Percentiles rank a stretch among this genome's conserved stretches.
phyloP scores from a whole-genome alignment of 2,797 vertebrate species.

The Pipistrellus kuhlii region DNA sequence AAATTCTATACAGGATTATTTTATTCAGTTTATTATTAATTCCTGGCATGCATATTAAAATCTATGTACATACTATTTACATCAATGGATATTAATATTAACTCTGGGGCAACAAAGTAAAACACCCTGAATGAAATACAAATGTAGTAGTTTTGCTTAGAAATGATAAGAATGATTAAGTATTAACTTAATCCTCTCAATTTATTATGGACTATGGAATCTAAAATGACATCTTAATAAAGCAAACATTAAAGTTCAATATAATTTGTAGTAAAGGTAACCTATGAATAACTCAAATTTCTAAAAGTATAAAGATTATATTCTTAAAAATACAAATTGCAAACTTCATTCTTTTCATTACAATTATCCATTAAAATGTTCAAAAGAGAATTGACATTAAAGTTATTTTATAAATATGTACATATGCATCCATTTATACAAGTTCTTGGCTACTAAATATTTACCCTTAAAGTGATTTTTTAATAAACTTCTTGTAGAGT shows the following conservation, averaged over 20 bases:
- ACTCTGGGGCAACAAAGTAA: not conserved
- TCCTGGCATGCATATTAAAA: not conserved
- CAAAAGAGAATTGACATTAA: not conserved
- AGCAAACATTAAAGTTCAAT: not conserved
- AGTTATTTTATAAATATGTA: not conserved
- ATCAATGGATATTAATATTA: not conserved
- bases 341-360: not conserved
- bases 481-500: not conserved
- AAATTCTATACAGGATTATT: conserved; percentile 33
- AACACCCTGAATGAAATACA: conserved; percentile 11
- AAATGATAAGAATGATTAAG: conserved; percentile 4
- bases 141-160: not conserved
- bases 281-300: not conserved
- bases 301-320: not conserved
- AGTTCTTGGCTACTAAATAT: not conserved
- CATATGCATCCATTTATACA: not conserved
- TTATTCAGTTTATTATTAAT: not conserved
- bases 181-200: not conserved
- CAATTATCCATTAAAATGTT: conserved; percentile 12
- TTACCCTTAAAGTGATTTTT: not conserved
- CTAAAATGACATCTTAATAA: not conserved
- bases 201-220: not conserved
- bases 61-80: not conserved
- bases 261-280: not conserved
- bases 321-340: not conserved